A percentile compares a stretch with the other conserved stretches of the same genome.
phyloP scores from a whole-genome alignment of 2,888 invertebrate species.

The Cephalotes varians region DNA sequence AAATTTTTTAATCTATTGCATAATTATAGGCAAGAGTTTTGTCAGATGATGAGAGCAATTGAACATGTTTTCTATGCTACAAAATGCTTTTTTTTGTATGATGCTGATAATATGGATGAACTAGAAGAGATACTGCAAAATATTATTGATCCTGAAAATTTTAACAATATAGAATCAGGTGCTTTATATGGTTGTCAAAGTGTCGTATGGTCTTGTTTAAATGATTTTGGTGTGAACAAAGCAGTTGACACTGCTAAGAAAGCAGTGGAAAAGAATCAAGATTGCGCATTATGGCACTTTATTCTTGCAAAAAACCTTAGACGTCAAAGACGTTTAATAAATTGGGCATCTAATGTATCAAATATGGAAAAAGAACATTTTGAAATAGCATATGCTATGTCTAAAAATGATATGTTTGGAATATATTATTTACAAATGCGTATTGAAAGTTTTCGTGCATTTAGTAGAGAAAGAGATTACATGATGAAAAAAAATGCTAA shows the following conservation, averaged over 20 bases:
- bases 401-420: conserved; percentile 31
- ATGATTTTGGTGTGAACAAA: conserved; percentile 17
- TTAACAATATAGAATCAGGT: conserved; percentile 26
- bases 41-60: not conserved
- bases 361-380: too few species aligned
- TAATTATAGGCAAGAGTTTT: conserved; percentile 21
- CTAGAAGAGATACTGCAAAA: conserved; percentile 8
- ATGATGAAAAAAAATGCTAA: not conserved
- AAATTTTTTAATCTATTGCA: not conserved
- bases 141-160: not conserved
- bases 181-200: conserved; percentile 2
- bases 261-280: conserved; percentile 42
- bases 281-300: conserved; percentile 55
- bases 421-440: conserved; percentile 47
- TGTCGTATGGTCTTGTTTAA: conserved; percentile 11
- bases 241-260: conserved; percentile 17
- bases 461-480: not conserved
- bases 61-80: conserved; percentile 19
- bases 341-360: too few species aligned
- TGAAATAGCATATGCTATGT: not conserved
- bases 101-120: not conserved
- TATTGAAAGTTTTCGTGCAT: not conserved
- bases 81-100: conserved; percentile 36
- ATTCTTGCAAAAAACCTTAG: conserved; percentile 37
- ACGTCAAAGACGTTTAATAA: too few species aligned